Base-by-base conservation (phyloP, 2,888 invertebrate genomes). In the Coronaproctus castanopsis region DNA sequence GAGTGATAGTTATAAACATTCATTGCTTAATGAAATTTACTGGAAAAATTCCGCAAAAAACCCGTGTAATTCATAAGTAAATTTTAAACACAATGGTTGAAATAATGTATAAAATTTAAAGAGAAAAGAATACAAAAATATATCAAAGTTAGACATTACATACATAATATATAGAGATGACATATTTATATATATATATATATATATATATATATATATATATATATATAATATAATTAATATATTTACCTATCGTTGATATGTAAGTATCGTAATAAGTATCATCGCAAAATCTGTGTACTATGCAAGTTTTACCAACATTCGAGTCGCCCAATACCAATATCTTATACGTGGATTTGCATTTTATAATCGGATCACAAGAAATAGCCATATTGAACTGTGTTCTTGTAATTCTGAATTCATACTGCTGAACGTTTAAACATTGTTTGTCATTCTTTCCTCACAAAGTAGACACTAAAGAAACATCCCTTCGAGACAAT, bases 221-320 rank as follows among this genome's bases (percentile, higher is more conserved):
- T 18, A 18, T 24, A 21, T 54, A 19, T 56, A 19, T 57, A 50
- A 18, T 20, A 23, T n/a, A 2, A 51, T 8, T 36, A 36, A 36
- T 36, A 14, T 36, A 75, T 82, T 82, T 73, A 87, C 88, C 88
- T 75, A 89, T 88, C 65, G 88, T 88, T 55, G 87, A 87, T 75
- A 88, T 88, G 74, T 88, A 88, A 66, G 88, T 87, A 71, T 89
- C 88, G 74, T 87, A 88, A 74, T 87, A 89, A 68, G 86, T 79
- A 73, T 89, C 88, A 72, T 88, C 88, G 71, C 88, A 88, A 70
- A 87, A 89, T 73, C 88, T 79, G 72, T 88, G 88, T 68, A 88
- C 87, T 67, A 89, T 85, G 74, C 88, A 89, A 62, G 88, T 88
- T 77, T 89, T 89, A 20, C 88, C 88, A 63, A 89, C 88, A 76